A percentile compares a stretch with the other conserved stretches of the same genome.
These are phyloP conservation scores for Drosophila falleni DNA, from an alignment of 2,888 invertebrate species.

Conservation along the genomic window DNA sequence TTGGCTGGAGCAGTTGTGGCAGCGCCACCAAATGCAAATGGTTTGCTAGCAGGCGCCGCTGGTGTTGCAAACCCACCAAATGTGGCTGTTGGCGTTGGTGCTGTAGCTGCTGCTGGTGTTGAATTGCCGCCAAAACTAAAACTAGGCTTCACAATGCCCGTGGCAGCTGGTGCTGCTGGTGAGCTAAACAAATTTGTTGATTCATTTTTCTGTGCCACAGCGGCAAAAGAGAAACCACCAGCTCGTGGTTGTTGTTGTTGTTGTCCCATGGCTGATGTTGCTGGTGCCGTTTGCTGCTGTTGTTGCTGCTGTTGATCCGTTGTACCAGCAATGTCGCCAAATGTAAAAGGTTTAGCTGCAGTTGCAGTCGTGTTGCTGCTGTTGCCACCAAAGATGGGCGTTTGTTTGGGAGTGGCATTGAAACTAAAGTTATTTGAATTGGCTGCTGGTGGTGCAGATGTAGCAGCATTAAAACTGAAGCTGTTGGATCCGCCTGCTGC, in stretches of 20 bases:
- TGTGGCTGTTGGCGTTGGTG: slow-evolving; percentile 1
- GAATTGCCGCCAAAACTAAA: slow-evolving; percentile 58
- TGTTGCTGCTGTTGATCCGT: slow-evolving; percentile 29
- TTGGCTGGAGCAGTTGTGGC: slow-evolving; percentile 19
- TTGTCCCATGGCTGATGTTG: slow-evolving; percentile 4
- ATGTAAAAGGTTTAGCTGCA: slow-evolving; percentile 43
- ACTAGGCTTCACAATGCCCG: slow-evolving; percentile 47
- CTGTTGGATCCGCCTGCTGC: neutral
- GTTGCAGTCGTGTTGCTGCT: slow-evolving; percentile 16
- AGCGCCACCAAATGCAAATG: slow-evolving; percentile 44
- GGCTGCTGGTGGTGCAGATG: slow-evolving; percentile 9
- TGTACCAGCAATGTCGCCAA: slow-evolving; percentile 36
- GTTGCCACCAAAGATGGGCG: slow-evolving; percentile 38
- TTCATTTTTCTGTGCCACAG: slow-evolving; percentile 34
- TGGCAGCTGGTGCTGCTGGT: slow-evolving; percentile 11
- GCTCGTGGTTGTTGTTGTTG: slow-evolving; percentile 3
- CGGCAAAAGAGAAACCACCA: slow-evolving; percentile 61
- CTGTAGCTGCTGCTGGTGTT: slow-evolving; percentile 8
- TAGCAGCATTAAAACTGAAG: slow-evolving; percentile 25
- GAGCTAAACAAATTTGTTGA: slow-evolving; percentile 56
- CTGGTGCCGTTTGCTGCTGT: slow-evolving; percentile 18
- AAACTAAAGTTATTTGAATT: slow-evolving; percentile 28
- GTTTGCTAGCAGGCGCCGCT: slow-evolving; percentile 18
- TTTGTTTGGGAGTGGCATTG: slow-evolving; percentile 9
- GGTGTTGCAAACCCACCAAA: slow-evolving; percentile 47